phyloP scores from a whole-genome alignment of 2,113 vertebrate species.

The Varanus komodoensis region DNA sequence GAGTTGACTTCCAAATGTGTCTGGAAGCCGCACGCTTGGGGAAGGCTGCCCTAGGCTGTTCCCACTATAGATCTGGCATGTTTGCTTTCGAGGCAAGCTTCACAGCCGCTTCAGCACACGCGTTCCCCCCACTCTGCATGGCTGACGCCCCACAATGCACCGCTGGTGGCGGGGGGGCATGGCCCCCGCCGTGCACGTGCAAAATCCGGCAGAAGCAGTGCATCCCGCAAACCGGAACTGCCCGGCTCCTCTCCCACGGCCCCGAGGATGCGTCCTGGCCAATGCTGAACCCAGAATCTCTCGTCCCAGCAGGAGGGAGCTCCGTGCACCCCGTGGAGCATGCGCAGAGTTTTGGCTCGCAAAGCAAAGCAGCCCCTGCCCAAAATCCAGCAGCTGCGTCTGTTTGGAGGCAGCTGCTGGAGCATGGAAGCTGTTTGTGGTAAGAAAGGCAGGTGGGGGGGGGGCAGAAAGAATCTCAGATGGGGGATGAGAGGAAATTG shows the following conservation, averaged over 20 bases:
- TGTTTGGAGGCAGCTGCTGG: neutral
- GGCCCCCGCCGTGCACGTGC: no score
- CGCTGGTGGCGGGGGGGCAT: no score
- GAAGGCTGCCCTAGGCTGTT: no score
- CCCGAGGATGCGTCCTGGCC: neutral
- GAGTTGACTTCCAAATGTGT: no score
- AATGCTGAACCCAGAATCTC: no score
- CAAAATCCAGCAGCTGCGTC: neutral
- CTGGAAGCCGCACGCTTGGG: no score
- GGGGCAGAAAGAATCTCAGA: constrained; percentile 14
- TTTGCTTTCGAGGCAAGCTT: no score
- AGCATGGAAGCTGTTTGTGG: neutral
- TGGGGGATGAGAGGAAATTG: constrained; percentile 5
- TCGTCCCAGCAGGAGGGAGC: no score
- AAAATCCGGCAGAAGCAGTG: neutral
- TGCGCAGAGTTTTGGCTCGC: neutral
- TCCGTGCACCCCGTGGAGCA: neutral
- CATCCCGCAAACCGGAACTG: neutral
- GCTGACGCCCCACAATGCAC: no score
- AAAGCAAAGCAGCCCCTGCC: neutral
- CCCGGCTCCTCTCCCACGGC: neutral
- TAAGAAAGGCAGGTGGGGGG: neutral
- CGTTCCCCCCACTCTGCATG: no score
- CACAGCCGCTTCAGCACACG: no score
- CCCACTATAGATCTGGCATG: no score